phyloP scores from a whole-genome alignment of 1,140 invertebrate genomes.

The Megathymus violae region DNA sequence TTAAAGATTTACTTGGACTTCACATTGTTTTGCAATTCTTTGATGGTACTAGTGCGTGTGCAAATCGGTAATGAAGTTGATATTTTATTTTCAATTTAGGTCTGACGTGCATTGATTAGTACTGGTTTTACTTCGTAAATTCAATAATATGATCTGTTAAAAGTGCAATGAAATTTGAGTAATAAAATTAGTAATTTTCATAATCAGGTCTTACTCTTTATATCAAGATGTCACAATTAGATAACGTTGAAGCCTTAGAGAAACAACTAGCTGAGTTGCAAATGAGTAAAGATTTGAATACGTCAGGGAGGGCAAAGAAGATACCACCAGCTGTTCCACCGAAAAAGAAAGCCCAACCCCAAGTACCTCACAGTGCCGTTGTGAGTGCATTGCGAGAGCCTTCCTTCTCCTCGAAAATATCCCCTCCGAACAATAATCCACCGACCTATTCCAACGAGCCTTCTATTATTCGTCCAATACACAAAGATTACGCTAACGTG shows the following conservation, averaged over 20 bases:
- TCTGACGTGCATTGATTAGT: too few relatives aligned
- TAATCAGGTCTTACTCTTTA: constrained; percentile 17
- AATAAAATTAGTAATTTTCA: constrained; percentile 31
- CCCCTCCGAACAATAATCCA: constrained; percentile 70
- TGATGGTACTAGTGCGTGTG: too few relatives aligned
- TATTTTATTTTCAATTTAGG: too few relatives aligned
- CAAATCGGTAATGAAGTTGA: too few relatives aligned
- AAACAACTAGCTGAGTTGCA: constrained; percentile 84
- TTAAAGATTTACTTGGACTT: too few relatives aligned
- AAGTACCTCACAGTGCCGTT: constrained; percentile 84
- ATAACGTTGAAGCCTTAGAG: constrained; percentile 84
- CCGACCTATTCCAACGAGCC: constrained; percentile 46
- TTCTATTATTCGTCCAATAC: constrained; percentile 54
- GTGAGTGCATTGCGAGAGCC: constrained; percentile 71
- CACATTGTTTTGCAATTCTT: too few relatives aligned
- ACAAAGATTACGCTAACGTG: constrained; percentile 70
- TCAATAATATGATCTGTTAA: neutral
- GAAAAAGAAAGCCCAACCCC: constrained; percentile 90
- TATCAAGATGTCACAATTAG: constrained; percentile 65
- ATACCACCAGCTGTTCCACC: constrained; percentile 90
- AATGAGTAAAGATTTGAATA: constrained; percentile 71
- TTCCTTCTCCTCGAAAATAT: constrained; percentile 73
- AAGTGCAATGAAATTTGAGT: constrained; percentile 17
- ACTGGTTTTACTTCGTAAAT: neutral
- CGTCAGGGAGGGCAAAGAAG: constrained; percentile 84